These are phyloP conservation scores for Ispidina lecontei DNA, from an alignment of 2,797 vertebrate genomes.

Conservation along the genomic window DNA sequence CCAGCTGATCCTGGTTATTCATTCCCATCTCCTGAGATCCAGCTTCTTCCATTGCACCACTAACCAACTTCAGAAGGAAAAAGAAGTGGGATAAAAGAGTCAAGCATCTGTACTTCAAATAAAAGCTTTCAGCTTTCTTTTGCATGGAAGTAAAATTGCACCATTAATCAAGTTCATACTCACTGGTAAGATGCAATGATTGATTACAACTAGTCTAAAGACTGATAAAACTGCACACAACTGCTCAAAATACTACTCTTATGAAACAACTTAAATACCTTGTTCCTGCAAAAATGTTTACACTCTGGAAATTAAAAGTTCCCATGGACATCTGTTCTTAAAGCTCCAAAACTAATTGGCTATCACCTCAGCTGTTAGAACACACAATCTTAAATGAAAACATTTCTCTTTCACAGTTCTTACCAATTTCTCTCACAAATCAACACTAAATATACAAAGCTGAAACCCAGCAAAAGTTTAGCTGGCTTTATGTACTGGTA, in stretches of 20 bases:
- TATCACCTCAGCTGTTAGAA: background rate
- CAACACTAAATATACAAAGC: background rate
- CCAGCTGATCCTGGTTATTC: slow-evolving; percentile 77
- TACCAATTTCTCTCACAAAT: background rate
- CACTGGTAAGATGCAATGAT: background rate
- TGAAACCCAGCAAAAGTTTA: background rate
- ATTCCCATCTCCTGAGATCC: slow-evolving; percentile 80
- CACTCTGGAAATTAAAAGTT: background rate
- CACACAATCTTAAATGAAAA: background rate
- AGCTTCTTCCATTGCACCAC: slow-evolving; percentile 82
- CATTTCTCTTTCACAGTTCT: background rate
- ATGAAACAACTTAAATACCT: background rate
- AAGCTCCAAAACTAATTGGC: background rate
- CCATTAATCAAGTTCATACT: background rate
- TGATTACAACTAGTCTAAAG: background rate
- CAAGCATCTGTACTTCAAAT: background rate
- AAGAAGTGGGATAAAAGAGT: background rate
- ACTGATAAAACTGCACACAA: background rate
- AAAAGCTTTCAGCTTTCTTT: background rate
- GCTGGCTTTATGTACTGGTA: background rate
- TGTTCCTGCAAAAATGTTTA: background rate
- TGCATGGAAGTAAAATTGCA: background rate
- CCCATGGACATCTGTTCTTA: background rate
- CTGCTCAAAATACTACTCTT: background rate
- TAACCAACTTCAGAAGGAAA: slow-evolving; percentile 69